A percentile compares a stretch with the other conserved stretches of the same genome.
These are phyloP conservation scores for Diarsia mendica DNA, from an alignment of 2,888 invertebrate species.

Conservation along the genomic window DNA sequence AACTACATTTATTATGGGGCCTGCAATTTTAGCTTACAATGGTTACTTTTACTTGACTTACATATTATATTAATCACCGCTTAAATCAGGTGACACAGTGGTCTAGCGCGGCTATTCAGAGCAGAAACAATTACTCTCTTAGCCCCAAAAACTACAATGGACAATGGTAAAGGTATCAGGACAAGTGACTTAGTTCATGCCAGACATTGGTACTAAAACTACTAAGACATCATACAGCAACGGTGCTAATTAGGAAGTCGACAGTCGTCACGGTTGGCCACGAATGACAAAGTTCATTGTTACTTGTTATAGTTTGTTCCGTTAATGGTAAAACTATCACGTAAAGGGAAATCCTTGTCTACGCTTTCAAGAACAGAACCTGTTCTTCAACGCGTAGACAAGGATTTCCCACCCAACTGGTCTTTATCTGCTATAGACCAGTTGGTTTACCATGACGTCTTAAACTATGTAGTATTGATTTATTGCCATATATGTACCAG, in stretches of 20 bases:
- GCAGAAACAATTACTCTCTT: neutral
- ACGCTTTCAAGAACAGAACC: constrained; percentile 9
- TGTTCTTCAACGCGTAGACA: too few relatives aligned
- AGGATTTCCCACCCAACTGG: too few relatives aligned
- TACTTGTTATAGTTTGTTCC: constrained; percentile 24
- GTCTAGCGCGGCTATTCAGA: too few relatives aligned
- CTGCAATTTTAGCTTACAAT: neutral
- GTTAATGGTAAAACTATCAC: constrained; percentile 34
- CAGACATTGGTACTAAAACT: neutral
- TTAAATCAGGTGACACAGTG: neutral
- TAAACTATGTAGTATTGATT: too few relatives aligned
- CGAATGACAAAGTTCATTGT: constrained; percentile 34
- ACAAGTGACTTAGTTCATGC: constrained; percentile 5
- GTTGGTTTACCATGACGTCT: too few relatives aligned
- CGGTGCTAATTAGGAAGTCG: constrained; percentile 21
- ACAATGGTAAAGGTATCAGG: constrained; percentile 25
- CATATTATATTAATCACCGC: neutral
- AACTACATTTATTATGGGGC: neutral
- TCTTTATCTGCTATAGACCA: too few relatives aligned
- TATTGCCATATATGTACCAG: too few relatives aligned
- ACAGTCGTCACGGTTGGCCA: constrained; percentile 21
- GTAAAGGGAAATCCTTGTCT: constrained; percentile 36
- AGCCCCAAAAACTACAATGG: neutral
- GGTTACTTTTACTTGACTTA: neutral
- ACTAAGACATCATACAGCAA: neutral